Evolutionary conservation across 2,113 vertebrate species (phyloP).

Genomic region (Pelmatolapia mariae): DNA sequence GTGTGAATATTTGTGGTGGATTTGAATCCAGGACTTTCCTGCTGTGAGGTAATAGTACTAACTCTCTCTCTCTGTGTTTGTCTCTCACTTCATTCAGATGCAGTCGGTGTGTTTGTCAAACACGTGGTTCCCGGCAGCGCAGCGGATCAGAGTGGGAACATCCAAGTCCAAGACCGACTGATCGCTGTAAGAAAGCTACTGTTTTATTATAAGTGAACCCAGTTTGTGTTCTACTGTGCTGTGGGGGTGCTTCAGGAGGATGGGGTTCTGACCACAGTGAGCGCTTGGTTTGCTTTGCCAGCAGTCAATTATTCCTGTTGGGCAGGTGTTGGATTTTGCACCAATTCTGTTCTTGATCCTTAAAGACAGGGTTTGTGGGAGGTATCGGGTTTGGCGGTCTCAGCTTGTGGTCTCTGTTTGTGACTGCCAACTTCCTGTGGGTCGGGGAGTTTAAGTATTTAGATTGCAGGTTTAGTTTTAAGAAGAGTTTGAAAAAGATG

Average conservation of each 20-base stretch:
- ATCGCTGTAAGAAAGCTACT: conserved; percentile 34
- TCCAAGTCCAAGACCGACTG: conserved; percentile 54
- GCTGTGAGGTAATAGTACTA: background rate
- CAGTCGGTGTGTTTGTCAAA: conserved; percentile 59
- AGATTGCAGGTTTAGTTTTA: background rate
- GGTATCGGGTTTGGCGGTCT: background rate
- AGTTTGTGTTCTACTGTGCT: background rate
- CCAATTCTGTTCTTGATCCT: background rate
- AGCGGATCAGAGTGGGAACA: conserved; percentile 53
- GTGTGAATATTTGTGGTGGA: background rate
- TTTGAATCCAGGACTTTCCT: background rate
- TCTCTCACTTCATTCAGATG: conserved; percentile 9
- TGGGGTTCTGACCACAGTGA: background rate
- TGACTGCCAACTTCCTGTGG: background rate
- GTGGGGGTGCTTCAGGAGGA: background rate
- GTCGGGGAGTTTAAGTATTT: background rate
- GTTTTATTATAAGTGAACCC: background rate
- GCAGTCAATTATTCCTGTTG: background rate
- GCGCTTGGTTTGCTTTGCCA: background rate
- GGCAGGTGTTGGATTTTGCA: background rate
- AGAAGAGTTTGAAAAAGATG: background rate
- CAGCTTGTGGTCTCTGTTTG: background rate
- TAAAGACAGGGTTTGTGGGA: background rate
- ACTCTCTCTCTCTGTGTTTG: background rate
- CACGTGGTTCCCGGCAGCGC: conserved; percentile 51